Evolutionary conservation across 2,113 vertebrate species (phyloP), one percentile per base, ranked within the genome.

Genomic region (Alosa alosa): DNA sequence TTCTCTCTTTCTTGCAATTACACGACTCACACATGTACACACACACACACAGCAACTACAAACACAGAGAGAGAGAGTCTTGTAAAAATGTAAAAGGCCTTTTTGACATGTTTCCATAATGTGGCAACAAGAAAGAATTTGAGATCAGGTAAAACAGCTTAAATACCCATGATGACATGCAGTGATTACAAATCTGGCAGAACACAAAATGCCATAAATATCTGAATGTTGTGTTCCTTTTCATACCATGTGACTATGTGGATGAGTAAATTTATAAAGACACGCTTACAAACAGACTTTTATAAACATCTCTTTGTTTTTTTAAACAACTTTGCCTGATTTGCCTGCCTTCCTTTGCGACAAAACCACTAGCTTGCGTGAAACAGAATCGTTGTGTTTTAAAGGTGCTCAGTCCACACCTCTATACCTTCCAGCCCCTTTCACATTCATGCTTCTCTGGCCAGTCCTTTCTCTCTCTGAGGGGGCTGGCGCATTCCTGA

Each of bases 371-470:
- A 39, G 64, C 3, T 15, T 52, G 31, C 10, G 17, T 39, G 72
- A 78, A 39, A 78, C 9, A 64, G 81, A 36, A 68, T 68, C 39
- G 31, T 13, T 39, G 11, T 17, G 31, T 36, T 17, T 78, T 17
- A 17, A 11, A 78, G 72, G 72, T 78, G 25, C 72, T 78, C 72
- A 13, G 13, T 83, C 60, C 22, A 18, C 47, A 78, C 49, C 47
- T 18, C 44, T 47, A 81, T 44, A 18, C 52, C 49, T 84, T 41
- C 0, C 72, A 78, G 31, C 31, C 13, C 36, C 72, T 39, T 20
- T 87, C 78, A 82, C 2, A 39, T 41, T 82, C 75, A 46, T 81
- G 47, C 57, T 78, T 22, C 49, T 60, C 57, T 84, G 49, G 84
- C 31, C 72, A 72, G 64, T 31, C n/a, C 64, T 72, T 25, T 64